Conservation (phyloP, 2,113 vertebrate species). For the Paralichthys olivaceus region DNA sequence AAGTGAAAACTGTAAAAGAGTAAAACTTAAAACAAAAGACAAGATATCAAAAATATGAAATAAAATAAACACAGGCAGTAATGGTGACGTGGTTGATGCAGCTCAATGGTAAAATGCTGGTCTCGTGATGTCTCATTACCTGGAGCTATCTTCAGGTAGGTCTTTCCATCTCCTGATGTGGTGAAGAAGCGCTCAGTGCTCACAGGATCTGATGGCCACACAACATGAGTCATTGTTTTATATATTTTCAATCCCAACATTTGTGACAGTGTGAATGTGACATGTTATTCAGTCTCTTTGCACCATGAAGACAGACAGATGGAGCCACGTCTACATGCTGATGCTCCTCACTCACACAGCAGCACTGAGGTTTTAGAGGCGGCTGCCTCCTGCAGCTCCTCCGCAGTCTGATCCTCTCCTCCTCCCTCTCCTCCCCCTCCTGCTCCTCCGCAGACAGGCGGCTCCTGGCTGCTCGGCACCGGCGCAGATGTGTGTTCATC, state of each 20-base stretch:
- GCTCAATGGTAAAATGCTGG: no score
- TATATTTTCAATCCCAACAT: background rate
- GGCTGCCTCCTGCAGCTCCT: constrained; percentile 64
- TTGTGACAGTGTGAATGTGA: no score
- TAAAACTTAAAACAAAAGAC: no score
- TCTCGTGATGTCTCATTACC: constrained; percentile 52
- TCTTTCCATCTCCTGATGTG: constrained; percentile 70
- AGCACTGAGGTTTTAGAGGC: constrained; percentile 52
- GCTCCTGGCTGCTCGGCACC: constrained; percentile 57
- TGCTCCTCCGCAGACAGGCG: constrained; percentile 71
- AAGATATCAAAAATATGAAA: no score
- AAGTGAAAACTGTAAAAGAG: no score
- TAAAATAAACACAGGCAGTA: no score
- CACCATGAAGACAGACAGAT: background rate
- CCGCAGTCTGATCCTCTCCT: constrained; percentile 61
- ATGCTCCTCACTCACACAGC: constrained; percentile 70
- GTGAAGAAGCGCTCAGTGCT: constrained; percentile 72
- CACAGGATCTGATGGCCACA: constrained; percentile 57
- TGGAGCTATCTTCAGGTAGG: constrained; percentile 77
- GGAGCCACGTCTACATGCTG: background rate
- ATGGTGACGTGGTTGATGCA: no score
- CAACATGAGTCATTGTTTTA: background rate
- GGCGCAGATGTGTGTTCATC: constrained; percentile 67
- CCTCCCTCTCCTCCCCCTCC: constrained; percentile 46
- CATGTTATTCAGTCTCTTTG: no score